Evolutionary conservation across 2,888 invertebrate species (phyloP).

Genomic region (Junonia oenone): DNA sequence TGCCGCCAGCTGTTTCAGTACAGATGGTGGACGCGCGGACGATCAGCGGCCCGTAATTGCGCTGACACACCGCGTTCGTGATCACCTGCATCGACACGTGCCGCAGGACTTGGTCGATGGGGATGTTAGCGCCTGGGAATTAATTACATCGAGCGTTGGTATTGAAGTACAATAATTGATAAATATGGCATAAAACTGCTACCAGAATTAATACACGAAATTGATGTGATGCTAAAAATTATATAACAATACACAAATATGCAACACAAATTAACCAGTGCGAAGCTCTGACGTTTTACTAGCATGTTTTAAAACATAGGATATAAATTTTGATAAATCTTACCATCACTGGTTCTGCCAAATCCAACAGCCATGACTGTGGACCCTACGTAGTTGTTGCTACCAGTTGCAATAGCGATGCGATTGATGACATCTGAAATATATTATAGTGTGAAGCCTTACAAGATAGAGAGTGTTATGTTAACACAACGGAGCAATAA

Average conservation of each 20-base stretch:
- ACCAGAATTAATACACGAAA: no score
- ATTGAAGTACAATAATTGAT: no score
- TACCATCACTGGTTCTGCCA: constrained; percentile 24
- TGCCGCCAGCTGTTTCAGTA: constrained; percentile 44
- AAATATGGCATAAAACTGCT: not conserved
- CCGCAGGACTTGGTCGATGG: constrained; percentile 47
- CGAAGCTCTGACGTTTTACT: no score
- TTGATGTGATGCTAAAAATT: no score
- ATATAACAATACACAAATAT: no score
- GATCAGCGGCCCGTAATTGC: constrained; percentile 38
- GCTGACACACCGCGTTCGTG: constrained; percentile 47
- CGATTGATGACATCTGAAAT: constrained; percentile 42
- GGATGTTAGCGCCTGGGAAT: constrained; percentile 42
- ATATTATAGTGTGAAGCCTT: not conserved
- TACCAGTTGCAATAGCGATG: constrained; percentile 40
- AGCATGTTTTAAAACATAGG: no score
- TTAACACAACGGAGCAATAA: no score
- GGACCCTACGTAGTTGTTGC: constrained; percentile 18
- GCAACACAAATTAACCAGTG: no score
- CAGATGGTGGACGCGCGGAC: constrained; percentile 44
- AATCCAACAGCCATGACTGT: constrained; percentile 28
- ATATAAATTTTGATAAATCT: no score
- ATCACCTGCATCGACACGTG: constrained; percentile 62
- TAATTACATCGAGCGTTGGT: no score
- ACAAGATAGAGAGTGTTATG: not conserved